Evolutionary conservation across 2,888 invertebrate genomes (phyloP), one percentile per base, ranked within the genome.

Genomic region (Myathropa florea): DNA sequence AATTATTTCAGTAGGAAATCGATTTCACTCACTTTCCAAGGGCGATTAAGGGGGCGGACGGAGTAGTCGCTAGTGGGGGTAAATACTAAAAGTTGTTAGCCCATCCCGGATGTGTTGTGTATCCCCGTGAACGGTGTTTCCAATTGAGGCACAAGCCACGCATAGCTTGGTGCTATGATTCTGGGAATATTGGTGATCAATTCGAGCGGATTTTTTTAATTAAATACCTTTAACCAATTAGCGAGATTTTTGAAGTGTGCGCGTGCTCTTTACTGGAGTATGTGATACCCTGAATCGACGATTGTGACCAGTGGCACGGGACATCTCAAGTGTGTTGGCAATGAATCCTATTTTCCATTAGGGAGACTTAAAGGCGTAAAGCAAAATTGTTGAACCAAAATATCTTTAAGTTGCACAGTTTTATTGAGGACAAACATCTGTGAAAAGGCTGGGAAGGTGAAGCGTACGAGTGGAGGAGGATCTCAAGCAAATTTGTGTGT

Each of bases 141-240:
- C 39, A 64, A n/a, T 10, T 4, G 9, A 23, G 4, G n/a, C n/a
- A 46, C 46, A 26, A 14, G 63, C 30, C 9, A n/a, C 7, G 30
- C n/a, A 36, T 21, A 63, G 10, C 10, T n/a, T 53, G 18, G 53
- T 53, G 28, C 24, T 53, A 4, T n/a, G 30, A 21, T n/a, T 12
- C 39, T n/a, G 18, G 46, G 24, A 26, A 71, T 60, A 59, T 60
- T 12, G 60, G 60, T 39, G 46, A 46, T 71, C 71, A 59, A 60
- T 60, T 60, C 59, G 60, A 71, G 71, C 39, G 71, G 60, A 60
- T 26, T 71, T 60, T 71, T 71, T 71, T 71, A 71, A 71, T 71
- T 71, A 39, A 59, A 71, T 46, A 39, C 46, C n/a, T 6, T 4
- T 4, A 60, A 21, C 59, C 71, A 71, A 71, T 71, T 71, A 71